These are phyloP conservation scores for Drosophila atroscutellata DNA, from an alignment of 2,888 invertebrate genomes.

Conservation along the genomic window DNA sequence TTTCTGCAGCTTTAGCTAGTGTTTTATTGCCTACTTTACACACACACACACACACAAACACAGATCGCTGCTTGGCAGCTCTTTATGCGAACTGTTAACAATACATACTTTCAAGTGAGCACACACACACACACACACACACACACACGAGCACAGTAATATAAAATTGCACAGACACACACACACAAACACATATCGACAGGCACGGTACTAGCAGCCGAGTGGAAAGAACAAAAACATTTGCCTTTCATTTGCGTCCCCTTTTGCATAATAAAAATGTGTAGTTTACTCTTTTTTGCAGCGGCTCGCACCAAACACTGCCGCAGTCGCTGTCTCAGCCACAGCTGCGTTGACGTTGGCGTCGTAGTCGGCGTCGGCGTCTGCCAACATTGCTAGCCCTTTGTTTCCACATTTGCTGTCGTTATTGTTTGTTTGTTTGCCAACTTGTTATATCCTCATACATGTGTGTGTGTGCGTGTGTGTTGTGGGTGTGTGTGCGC, in stretches of 20 bases:
- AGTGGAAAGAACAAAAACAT: conserved; percentile 75
- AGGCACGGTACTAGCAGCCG: conserved; percentile 37
- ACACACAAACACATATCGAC: conserved; percentile 19
- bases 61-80: conserved; percentile 54
- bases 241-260: conserved; percentile 79
- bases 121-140: conserved; percentile 40
- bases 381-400: conserved; percentile 72
- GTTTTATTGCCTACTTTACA: conserved; percentile 75
- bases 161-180: conserved; percentile 23
- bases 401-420: conserved; percentile 72
- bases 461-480: conserved; percentile 30
- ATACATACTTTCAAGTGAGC: conserved; percentile 75
- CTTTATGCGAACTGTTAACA: conserved; percentile 70
- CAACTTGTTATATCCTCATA: conserved; percentile 55
- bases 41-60: conserved; percentile 18
- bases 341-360: conserved; percentile 10
- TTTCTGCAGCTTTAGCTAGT: conserved; percentile 66
- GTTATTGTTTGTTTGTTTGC: conserved; percentile 75
- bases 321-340: conserved; percentile 20
- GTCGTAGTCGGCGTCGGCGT: conserved; percentile 31
- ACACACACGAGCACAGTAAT: conserved; percentile 9
- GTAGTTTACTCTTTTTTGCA: conserved; percentile 69
- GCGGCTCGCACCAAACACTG: conserved; percentile 25
- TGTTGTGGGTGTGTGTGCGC: conserved; percentile 16
- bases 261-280: conserved; percentile 81